These are phyloP conservation scores for Lingula anatina DNA, from an alignment of 2,888 invertebrate species.

Conservation along the genomic window DNA sequence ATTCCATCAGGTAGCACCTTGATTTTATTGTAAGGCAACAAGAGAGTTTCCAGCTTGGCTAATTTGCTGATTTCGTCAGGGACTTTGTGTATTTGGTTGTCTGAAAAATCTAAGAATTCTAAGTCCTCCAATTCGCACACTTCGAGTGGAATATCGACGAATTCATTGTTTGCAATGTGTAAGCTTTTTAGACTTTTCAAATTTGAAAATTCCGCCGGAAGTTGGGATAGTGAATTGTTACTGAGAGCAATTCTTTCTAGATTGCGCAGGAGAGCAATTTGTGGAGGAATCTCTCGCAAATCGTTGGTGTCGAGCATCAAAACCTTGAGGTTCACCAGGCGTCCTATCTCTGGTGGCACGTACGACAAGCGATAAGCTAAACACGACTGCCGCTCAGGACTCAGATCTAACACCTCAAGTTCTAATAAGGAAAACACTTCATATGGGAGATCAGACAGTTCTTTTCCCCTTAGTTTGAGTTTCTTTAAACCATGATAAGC, in stretches of 20 bases:
- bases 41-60: conserved; percentile 40
- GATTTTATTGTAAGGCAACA: conserved; percentile 49
- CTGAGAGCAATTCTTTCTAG: conserved; percentile 47
- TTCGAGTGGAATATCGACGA: conserved; percentile 39
- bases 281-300: conserved; percentile 33
- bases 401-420: conserved; percentile 47
- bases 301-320: conserved; percentile 50
- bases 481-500: conserved; percentile 36
- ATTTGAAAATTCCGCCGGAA: conserved; percentile 35
- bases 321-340: conserved; percentile 38
- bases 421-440: conserved; percentile 44
- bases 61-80: conserved; percentile 43
- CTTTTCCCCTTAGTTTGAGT: conserved; percentile 41
- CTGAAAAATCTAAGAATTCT: conserved; percentile 50
- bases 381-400: conserved; percentile 48
- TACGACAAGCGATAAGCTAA: conserved; percentile 37
- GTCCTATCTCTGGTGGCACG: conserved; percentile 39
- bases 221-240: conserved; percentile 38
- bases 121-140: conserved; percentile 39
- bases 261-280: conserved; percentile 34
- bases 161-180: conserved; percentile 51
- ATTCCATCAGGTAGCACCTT: conserved; percentile 40
- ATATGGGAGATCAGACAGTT: conserved; percentile 33
- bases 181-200: conserved; percentile 37
- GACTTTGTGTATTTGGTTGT: conserved; percentile 39